Base-by-base conservation (phyloP, 2,113 vertebrate species). In the Sus scrofa region DNA sequence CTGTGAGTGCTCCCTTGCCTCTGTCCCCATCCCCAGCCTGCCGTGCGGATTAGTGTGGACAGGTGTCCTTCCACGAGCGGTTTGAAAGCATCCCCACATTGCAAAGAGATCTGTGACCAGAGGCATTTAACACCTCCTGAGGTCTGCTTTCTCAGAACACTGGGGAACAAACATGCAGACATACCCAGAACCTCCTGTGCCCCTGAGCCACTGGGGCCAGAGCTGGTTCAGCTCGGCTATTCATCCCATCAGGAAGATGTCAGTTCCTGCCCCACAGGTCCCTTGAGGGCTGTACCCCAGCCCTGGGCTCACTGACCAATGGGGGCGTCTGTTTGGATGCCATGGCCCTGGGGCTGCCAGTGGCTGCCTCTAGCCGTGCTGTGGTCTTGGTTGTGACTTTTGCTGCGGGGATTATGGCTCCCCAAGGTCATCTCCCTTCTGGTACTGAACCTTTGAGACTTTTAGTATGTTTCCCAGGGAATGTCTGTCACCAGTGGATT, bases 1-100 rank as follows among this genome's bases (percentile, higher is more conserved):
- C 14, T 99, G 99, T 99, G 96, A 99, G 99, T 98, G 58, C 3
- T 3, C 6, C 86, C 70, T 12, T 27, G 77, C 30, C 16, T 1
- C 26, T 12, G 0, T 32, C 74, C 52, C 20, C 24, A 20, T 32
- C 77, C n/a, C 20, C 7, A 16, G 52, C 18, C n/a, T 30, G 1
- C 5, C 27, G 44, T 12, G 7, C 0, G 13, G 50, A 7, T 15
- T 15, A 26, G 16, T 22, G 2, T 6, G 9, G 65, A 20, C 24
- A 12, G 54, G 50, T 1, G 0, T 68, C 27, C 26, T 71, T 74
- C 15, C 7, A 18, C 62, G 37, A 32, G 52, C 37, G 44, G 24
- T 7, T 7, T 52, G 34, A 30, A 9, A 39, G 54, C 12, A 30
- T 68, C 37, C 13, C 11, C 34, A 2, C 6, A 15, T 54, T n/a